Base-by-base conservation (phyloP, 2,797 vertebrate genomes). In the Anguilla anguilla region DNA sequence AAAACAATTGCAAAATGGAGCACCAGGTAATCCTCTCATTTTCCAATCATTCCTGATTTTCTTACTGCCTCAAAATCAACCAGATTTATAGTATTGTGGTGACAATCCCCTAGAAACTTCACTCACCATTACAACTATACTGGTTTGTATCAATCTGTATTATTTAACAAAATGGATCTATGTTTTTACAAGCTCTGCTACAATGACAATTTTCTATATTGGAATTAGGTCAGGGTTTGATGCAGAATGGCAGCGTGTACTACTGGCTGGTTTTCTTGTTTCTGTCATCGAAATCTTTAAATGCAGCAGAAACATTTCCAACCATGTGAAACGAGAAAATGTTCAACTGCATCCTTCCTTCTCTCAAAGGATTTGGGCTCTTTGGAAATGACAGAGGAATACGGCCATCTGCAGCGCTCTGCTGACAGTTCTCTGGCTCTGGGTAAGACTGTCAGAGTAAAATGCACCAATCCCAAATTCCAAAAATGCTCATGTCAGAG, bases 201-300 rank as follows among this genome's bases (percentile, higher is more conserved):
- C 51, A 51, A 51, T 51, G 6, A 57, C 55, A 57, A 57, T 57
- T 57, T 57, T 57, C 55, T 57, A 13, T 57, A 57, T 57, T 57
- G 55, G 55, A 57, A 57, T 57, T 57, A 57, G 86, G 81, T 55
- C 81, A 31, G 83, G 83, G 51, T 49, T 49, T 15, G 72, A 49
- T 81, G 72, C 88, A 31, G 86, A 81, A 86, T 59, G 64, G 59
- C 59, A 72, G 67, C 25, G 9, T n/a, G n/a, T 69, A 69, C 67
- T 69, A n/a, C n/a, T 31, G 35, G 9, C 31, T 11, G n/a, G 10
- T n/a, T 72, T 72, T 11, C n/a, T 28, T n/a, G n/a, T n/a, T 72
- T 72, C 72, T 19, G 35, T 77, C 49, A 13, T 79, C 67, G 86
- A 57, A 72, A 61, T 22, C 35, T 81, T 88, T 82, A 39, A 81